Evolutionary conservation across 2,797 vertebrate genomes (phyloP).

Genomic region (Alosa sapidissima): DNA sequence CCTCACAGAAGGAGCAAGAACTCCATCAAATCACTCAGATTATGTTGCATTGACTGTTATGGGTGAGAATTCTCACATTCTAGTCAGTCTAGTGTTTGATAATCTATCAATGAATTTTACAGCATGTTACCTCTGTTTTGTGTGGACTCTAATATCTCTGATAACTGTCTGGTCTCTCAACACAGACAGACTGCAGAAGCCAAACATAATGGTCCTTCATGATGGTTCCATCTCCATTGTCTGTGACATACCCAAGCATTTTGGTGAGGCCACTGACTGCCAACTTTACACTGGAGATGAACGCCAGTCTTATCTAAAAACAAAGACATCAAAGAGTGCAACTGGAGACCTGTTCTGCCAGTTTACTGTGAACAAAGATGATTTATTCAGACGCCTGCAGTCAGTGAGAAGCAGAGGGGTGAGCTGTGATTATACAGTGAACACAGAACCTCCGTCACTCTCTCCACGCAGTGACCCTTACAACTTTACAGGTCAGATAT

Average conservation of each 20-base stretch:
- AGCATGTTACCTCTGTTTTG: too few relatives aligned
- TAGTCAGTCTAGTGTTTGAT: too few relatives aligned
- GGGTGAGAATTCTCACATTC: too few relatives aligned
- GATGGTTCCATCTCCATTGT: background rate
- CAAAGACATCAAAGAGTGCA: background rate
- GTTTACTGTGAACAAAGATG: constrained; percentile 21
- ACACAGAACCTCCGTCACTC: background rate
- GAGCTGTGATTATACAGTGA: constrained; percentile 48
- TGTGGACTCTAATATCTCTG: too few relatives aligned
- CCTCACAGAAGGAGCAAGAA: constrained; percentile 1
- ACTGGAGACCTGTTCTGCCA: background rate
- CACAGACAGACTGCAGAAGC: constrained; percentile 29
- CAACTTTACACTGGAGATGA: constrained; percentile 36
- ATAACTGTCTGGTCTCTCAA: background rate
- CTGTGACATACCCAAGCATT: background rate
- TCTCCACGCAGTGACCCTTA: constrained; percentile 39
- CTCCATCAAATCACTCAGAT: too few relatives aligned
- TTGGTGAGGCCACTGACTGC: constrained; percentile 11
- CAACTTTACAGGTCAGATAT: constrained; percentile 27
- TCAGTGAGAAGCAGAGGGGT: constrained; percentile 33
- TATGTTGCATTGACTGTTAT: too few relatives aligned
- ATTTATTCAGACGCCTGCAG: constrained; percentile 33
- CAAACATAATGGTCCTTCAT: background rate
- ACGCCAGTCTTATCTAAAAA: background rate
- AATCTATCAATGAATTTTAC: too few relatives aligned